phyloP scores from a whole-genome alignment of 2,888 invertebrate genomes.

The Yponomeuta plumbellus region DNA sequence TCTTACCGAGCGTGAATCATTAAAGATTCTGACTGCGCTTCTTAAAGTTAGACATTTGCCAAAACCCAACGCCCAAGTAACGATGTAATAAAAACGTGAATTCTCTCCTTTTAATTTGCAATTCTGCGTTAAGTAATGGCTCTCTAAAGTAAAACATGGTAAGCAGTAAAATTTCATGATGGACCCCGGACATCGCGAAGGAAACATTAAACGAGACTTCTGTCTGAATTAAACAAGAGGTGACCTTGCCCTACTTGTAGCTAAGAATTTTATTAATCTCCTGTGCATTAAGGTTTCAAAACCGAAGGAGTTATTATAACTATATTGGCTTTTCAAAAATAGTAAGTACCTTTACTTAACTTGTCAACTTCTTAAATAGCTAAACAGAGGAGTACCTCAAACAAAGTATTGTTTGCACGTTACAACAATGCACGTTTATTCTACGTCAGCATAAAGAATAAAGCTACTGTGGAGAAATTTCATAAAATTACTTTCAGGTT shows the following conservation, averaged over 20 bases:
- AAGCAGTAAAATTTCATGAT: conserved; percentile 41
- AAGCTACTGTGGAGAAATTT: no score
- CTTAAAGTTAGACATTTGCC: conserved; percentile 36
- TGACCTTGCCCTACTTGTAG: conserved; percentile 3
- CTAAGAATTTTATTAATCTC: not conserved
- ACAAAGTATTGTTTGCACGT: no score
- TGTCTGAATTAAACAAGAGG: not conserved
- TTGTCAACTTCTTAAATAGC: no score
- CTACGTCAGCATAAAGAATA: no score
- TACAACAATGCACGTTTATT: no score
- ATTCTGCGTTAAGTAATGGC: conserved; percentile 48
- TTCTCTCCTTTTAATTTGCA: conserved; percentile 53
- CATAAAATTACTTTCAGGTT: no score
- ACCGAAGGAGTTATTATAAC: no score
- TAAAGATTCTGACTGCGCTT: conserved; percentile 24
- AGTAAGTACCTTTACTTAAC: no score
- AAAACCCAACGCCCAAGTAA: conserved; percentile 43
- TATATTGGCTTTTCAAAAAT: no score
- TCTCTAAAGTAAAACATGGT: conserved; percentile 50
- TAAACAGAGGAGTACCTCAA: no score
- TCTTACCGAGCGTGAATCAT: conserved; percentile 7
- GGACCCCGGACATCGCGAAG: conserved; percentile 37
- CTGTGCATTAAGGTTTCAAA: no score
- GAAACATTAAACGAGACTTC: conserved; percentile 25
- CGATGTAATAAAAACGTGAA: conserved; percentile 50